These are phyloP conservation scores for Dermatophagoides farinae DNA, from an alignment of 1,140 invertebrate genomes.

Conservation along the genomic window DNA sequence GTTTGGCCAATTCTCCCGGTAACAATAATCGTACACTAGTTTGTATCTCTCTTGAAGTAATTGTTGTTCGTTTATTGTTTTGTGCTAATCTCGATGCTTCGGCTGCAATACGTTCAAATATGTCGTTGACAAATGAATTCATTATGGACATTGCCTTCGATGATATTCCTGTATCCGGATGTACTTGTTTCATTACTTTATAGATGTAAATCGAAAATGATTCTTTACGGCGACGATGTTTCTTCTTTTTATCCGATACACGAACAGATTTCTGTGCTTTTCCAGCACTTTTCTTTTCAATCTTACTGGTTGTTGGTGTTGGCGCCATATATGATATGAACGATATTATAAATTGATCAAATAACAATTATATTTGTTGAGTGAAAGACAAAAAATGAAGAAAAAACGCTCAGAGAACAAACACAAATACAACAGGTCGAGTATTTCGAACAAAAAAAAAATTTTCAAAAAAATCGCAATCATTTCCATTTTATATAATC, in stretches of 20 bases:
- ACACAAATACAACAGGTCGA: not conserved
- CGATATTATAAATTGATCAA: too few relatives aligned
- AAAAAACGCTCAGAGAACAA: not conserved
- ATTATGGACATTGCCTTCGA: constrained; percentile 34
- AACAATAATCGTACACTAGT: constrained; percentile 37
- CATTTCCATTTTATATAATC: not conserved
- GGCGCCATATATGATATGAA: constrained; percentile 31
- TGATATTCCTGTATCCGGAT: constrained; percentile 32
- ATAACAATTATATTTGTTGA: too few relatives aligned
- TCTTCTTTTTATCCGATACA: constrained; percentile 24
- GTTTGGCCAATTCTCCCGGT: constrained; percentile 39
- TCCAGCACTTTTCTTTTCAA: constrained; percentile 28
- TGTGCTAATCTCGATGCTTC: constrained; percentile 44
- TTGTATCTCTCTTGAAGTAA: constrained; percentile 38
- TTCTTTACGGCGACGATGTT: constrained; percentile 27
- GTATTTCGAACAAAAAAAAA: not conserved
- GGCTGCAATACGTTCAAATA: constrained; percentile 35
- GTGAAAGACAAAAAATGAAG: not conserved
- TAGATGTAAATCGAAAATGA: constrained; percentile 32
- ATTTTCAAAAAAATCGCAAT: not conserved
- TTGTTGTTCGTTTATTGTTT: constrained; percentile 43
- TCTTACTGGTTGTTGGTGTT: constrained; percentile 28
- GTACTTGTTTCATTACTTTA: constrained; percentile 27
- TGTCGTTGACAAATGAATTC: constrained; percentile 32
- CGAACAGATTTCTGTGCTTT: constrained; percentile 28